Evolutionary conservation across 1,140 invertebrate genomes (phyloP).

Genomic region (Spodoptera litura): DNA sequence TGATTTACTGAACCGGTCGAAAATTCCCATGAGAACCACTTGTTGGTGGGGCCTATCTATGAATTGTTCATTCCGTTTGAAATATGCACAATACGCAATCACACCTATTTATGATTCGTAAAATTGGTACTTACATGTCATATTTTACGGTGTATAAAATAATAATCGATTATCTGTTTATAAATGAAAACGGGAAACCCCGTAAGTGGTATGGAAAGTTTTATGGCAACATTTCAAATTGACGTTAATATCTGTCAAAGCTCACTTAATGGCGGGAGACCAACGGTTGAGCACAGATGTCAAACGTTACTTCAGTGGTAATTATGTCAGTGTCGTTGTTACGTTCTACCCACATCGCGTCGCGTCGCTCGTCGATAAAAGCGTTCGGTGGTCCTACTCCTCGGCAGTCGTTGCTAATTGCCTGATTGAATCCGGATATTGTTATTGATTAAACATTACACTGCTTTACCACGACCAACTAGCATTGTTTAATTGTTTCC

Average conservation of each 20-base stretch:
- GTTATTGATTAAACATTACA: conserved; percentile 31
- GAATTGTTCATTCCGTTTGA: background rate
- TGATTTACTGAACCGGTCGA: background rate
- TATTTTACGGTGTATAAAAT: background rate
- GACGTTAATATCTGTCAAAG: conserved; percentile 21
- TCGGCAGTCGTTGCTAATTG: conserved; percentile 15
- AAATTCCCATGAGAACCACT: conserved; percentile 34
- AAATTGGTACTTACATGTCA: conserved; percentile 1
- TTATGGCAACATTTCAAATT: conserved; percentile 2
- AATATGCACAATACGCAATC: conserved; percentile 11
- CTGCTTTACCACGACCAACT: conserved; percentile 3
- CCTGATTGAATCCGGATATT: conserved; percentile 32
- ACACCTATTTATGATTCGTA: background rate
- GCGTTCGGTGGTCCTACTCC: conserved; percentile 21
- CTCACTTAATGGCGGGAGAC: background rate
- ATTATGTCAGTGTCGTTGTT: conserved; percentile 26
- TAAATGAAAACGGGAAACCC: conserved; percentile 3
- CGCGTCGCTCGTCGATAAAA: conserved; percentile 15
- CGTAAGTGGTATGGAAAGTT: background rate
- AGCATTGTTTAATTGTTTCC: background rate
- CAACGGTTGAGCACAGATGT: conserved; percentile 11
- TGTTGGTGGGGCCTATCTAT: background rate
- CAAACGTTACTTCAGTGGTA: conserved; percentile 29
- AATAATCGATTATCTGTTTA: conserved; percentile 3
- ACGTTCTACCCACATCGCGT: conserved; percentile 8